phyloP scores from a whole-genome alignment of 2,797 vertebrate genomes.

The Malacoctenus gilli region DNA sequence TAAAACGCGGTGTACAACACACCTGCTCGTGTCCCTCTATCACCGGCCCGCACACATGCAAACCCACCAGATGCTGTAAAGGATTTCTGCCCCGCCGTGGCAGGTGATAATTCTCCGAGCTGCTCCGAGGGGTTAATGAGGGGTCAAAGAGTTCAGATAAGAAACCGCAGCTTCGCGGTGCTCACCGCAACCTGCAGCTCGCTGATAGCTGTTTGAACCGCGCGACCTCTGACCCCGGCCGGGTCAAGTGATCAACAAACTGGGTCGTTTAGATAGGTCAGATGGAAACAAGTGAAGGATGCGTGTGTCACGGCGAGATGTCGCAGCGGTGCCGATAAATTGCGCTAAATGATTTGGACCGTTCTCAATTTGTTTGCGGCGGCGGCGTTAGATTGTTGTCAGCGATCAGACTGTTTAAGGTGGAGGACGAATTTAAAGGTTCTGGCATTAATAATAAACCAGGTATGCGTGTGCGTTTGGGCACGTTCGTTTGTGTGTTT shows the following conservation, averaged over 20 bases:
- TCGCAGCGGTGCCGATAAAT: conserved; percentile 58
- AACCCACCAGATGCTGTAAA: conserved; percentile 68
- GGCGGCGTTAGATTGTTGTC: conserved; percentile 74
- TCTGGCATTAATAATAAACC: conserved; percentile 54
- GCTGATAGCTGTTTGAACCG: conserved; percentile 74
- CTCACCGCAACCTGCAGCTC: conserved; percentile 58
- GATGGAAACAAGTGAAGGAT: conserved; percentile 72
- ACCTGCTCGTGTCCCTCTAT: conserved; percentile 43
- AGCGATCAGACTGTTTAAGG: conserved; percentile 63
- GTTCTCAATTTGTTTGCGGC: conserved; percentile 67
- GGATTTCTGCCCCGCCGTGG: conserved; percentile 60
- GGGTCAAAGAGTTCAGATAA: conserved; percentile 77
- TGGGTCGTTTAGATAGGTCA: conserved; percentile 67
- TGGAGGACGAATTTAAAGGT: conserved; percentile 53
- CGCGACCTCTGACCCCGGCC: conserved; percentile 66
- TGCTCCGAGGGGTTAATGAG: conserved; percentile 72
- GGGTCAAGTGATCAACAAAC: conserved; percentile 71
- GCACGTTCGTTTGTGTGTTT: too few relatives aligned
- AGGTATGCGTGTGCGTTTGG: too few relatives aligned
- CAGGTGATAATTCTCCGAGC: conserved; percentile 66
- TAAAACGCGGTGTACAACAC: conserved; percentile 3
- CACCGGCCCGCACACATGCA: conserved; percentile 28
- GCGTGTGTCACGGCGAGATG: conserved; percentile 49
- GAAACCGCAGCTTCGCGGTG: conserved; percentile 62
- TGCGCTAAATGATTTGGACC: conserved; percentile 70